phyloP scores from a whole-genome alignment of 2,113 vertebrate genomes.

The Paradoxurus hermaphroditus region DNA sequence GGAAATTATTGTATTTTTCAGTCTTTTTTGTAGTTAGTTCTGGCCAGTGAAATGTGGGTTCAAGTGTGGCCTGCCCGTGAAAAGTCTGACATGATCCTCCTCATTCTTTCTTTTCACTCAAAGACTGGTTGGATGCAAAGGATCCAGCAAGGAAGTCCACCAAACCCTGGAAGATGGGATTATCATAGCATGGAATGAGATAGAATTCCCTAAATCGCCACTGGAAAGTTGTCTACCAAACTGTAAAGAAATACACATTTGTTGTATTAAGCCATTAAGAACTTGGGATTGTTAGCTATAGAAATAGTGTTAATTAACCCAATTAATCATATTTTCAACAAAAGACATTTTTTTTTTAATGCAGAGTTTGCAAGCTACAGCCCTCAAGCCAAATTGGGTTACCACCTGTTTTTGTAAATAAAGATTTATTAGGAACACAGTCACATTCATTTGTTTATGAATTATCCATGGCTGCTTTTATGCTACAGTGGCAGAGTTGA shows the following conservation, averaged over 20 bases:
- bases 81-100: not conserved
- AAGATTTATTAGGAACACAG: slow-evolving; percentile 10
- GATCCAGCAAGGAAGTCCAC: not conserved
- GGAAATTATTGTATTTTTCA: not conserved
- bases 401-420: not conserved
- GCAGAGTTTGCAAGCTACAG: not conserved
- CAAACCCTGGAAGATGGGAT: not conserved
- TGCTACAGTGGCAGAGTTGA: not conserved
- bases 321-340: slow-evolving; percentile 14
- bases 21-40: not conserved
- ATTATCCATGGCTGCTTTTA: not conserved
- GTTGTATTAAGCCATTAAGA: not conserved
- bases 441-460: not conserved
- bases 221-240: not conserved
- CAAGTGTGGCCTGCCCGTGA: not conserved
- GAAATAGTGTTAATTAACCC: not conserved
- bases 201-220: not conserved
- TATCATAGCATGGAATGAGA: not conserved
- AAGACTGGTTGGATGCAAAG: not conserved
- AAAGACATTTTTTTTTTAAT: not conserved
- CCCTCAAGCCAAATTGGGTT: not conserved
- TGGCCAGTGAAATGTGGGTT: not conserved
- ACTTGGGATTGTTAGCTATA: not conserved
- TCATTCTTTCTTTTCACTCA: not conserved
- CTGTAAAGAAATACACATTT: not conserved